phyloP scores from a whole-genome alignment of 2,797 vertebrate species.

The Anomalospiza imberbis region DNA sequence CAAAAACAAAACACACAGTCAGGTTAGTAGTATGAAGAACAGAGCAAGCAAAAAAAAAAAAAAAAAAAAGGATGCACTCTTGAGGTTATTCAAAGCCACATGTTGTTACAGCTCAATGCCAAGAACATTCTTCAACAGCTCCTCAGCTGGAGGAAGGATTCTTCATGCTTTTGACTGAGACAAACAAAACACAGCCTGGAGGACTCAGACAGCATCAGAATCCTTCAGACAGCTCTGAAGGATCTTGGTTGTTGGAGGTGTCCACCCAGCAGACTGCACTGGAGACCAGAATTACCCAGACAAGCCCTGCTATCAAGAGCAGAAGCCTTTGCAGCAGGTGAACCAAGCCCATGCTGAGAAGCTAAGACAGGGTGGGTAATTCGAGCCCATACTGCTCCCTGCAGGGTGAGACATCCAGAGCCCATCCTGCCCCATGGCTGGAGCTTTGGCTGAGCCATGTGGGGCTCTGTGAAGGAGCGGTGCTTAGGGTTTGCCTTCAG shows the following conservation, averaged over 20 bases:
- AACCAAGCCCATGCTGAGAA: neutral
- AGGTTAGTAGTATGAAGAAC: conserved; percentile 77
- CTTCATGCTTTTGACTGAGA: conserved; percentile 29
- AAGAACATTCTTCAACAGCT: conserved; percentile 38
- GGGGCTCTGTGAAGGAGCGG: rapidly evolving
- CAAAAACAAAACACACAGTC: conserved; percentile 74
- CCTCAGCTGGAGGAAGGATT: conserved; percentile 50
- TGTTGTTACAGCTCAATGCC: conserved; percentile 32
- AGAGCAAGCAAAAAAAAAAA: conserved; percentile 70
- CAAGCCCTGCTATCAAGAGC: neutral
- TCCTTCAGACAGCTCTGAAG: conserved; percentile 15
- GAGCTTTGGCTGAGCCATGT: neutral
- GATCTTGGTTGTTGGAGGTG: neutral
- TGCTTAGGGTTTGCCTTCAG: neutral
- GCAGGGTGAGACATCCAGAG: neutral
- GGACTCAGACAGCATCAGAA: neutral
- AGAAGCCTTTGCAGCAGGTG: neutral
- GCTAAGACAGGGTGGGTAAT: neutral
- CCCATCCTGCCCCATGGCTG: neutral
- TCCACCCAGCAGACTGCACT: neutral
- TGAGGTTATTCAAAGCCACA: conserved; percentile 61
- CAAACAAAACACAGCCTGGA: conserved; percentile 33
- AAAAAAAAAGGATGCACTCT: conserved; percentile 44
- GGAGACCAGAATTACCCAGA: neutral
- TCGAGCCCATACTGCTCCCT: neutral